phyloP scores from a whole-genome alignment of 1,140 invertebrate genomes.

The Drosophila ironensis region DNA sequence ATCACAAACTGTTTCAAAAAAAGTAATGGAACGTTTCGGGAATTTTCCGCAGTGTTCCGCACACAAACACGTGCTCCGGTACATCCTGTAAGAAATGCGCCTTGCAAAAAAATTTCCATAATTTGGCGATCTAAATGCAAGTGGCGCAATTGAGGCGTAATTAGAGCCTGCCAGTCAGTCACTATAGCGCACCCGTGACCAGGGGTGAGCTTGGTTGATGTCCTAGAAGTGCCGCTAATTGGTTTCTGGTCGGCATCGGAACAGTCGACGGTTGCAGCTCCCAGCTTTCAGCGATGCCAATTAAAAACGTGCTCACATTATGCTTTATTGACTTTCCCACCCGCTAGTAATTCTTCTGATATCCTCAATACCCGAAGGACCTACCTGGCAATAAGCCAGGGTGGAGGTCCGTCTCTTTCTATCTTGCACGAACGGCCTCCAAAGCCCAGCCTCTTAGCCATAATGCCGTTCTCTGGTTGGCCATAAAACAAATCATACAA shows the following conservation, averaged over 20 bases:
- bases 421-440: not conserved
- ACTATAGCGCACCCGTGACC: slow-evolving; percentile 7
- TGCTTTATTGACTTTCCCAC: slow-evolving; percentile 71
- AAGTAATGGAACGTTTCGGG: not conserved
- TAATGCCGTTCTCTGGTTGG: slow-evolving; percentile 76
- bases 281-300: slow-evolving; percentile 69
- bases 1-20: not conserved
- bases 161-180: slow-evolving; percentile 73
- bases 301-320: slow-evolving; percentile 81
- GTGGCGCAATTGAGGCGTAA: slow-evolving; percentile 81
- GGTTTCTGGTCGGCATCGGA: slow-evolving; percentile 70
- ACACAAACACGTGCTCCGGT: not conserved
- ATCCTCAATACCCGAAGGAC: slow-evolving; percentile 44
- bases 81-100: slow-evolving; percentile 63
- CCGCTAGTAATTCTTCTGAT: slow-evolving; percentile 12
- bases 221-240: slow-evolving; percentile 62
- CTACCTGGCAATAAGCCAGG: slow-evolving; percentile 19
- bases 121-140: slow-evolving; percentile 81
- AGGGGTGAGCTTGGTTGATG: slow-evolving; percentile 15
- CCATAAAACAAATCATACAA: slow-evolving; percentile 81
- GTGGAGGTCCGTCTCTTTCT: too few species aligned
- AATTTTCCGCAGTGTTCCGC: slow-evolving; percentile 3
- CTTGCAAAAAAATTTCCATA: slow-evolving; percentile 81
- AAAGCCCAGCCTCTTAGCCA: slow-evolving; percentile 74
- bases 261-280: too few species aligned